Base-by-base conservation (phyloP, 2,113 vertebrate species). In the Rhadina sibilatrix region DNA sequence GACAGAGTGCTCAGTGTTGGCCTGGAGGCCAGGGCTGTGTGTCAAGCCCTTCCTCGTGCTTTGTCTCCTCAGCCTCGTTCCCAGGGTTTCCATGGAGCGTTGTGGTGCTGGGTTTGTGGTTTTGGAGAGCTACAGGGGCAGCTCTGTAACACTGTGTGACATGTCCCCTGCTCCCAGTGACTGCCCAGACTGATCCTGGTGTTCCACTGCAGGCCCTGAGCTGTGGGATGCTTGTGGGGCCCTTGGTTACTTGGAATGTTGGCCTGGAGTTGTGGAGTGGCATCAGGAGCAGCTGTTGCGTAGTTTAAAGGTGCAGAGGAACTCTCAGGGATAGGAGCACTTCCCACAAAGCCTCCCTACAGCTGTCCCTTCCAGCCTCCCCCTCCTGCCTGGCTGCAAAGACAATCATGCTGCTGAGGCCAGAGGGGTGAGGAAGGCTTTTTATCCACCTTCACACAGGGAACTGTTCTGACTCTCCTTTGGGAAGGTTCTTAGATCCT, bases 341-440 rank as follows among this genome's bases (percentile, higher is more conserved):
- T 95, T 80, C 37, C 37, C 63, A 76, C 77, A 89, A 33, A 89
- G n/a, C 70, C 15, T 91, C 87, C 83, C 31, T 38, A 42, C 40
- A 86, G 52, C 87, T 96, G 71, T 94, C 74, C 68, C 47, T 42
- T 84, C 49, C 75, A 87, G 31, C 91, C 95, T 96, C 79, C 93
- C 15, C 33, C 61, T 95, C 44, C 95, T 70, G 52, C 79, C 70
- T 85, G 82, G 37, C 63, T 74, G 50, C 89, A 57, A 46, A 40
- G 38, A 38, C 65, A 53, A 19, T 52, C 9, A 6, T 11, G 19
- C 47, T 75, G 81, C 66, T 54, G 68, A 76, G 76, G 44, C 61
- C 49, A 44, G 79, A 83, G 86, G 15, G 49, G 7, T 23, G 71
- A 88, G 70, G 69, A 68, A 46, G 46, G 33, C 10, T 84, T 89